Base-by-base conservation (phyloP, 2,113 vertebrate species). In the Stictonetta naevosa region DNA sequence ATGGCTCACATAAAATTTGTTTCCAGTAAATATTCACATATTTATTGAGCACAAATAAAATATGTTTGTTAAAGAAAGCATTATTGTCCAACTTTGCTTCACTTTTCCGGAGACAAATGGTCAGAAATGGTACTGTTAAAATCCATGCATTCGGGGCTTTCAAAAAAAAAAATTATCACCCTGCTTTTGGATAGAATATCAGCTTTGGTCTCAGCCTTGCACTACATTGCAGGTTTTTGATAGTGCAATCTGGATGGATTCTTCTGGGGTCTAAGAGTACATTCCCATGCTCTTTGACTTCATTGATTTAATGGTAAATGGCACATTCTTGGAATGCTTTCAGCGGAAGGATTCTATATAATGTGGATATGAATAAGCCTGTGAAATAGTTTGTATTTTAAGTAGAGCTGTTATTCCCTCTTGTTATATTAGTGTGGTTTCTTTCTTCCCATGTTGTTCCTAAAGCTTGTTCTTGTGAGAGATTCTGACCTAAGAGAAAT, bases 241-340 rank as follows among this genome's bases (percentile, higher is more conserved):
- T 83, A 94, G 89, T 20, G 3, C 68, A 62, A 56, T 90, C 73
- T 94, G 79, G 36, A 83, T 34, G 68, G 88, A 81, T 96, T 95
- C 96, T 97, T 97, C 80, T 46, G 93, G 96, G 93, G 95, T 72
- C 60, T 78, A 55, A 46, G 53, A 80, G 93, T 86, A 79, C 78
- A 86, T 97, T 98, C 97, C 96, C 98, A 98, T 97, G 97, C 97
- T 97, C 98, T 98, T 96, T 98, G 97, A 94, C 97, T 97, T 95
- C 88, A 75, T 50, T 95, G 96, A 95, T 97, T 95, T 98, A 95
- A 97, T 93, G 95, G 93, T 91, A 84, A 97, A 90, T 92, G 96
- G 93, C 96, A 97, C 91, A 96, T 98, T 98, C 96, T 95, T 97
- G 94, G 97, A 97, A 97, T 94, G 92, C 88, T 93, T 94, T 96